phyloP scores from a whole-genome alignment of 23 tunicate genomes.

The Halocynthia aurantium region DNA sequence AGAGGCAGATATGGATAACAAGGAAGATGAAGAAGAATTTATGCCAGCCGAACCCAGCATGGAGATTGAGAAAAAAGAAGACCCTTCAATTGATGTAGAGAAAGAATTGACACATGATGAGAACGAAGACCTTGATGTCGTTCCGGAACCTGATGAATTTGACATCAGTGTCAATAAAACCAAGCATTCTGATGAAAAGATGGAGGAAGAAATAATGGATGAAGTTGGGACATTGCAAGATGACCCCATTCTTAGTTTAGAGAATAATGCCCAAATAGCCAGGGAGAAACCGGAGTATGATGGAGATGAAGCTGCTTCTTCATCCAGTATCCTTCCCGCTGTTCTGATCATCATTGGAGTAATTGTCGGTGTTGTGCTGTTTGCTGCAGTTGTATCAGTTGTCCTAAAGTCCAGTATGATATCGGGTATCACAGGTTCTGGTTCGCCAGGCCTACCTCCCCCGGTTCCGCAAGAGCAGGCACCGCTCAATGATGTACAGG shows the following conservation, averaged over 20 bases:
- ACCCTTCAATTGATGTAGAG: slow-evolving; percentile 13
- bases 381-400: slow-evolving; percentile 68
- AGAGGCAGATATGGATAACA: not conserved
- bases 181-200: not conserved
- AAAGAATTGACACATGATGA: not conserved
- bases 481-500: slow-evolving; percentile 72
- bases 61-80: slow-evolving; percentile 2
- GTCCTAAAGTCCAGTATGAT: slow-evolving; percentile 31
- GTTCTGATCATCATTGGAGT: slow-evolving; percentile 59
- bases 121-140: not conserved
- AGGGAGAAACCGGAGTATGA: not conserved
- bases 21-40: not conserved
- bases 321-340: slow-evolving; percentile 15
- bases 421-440: not conserved
- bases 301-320: slow-evolving; percentile 1
- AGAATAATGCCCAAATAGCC: not conserved
- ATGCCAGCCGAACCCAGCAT: slow-evolving; percentile 3
- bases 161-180: not conserved
- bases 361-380: slow-evolving; percentile 57
- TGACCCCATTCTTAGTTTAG: not conserved
- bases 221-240: not conserved
- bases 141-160: not conserved
- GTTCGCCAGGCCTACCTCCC: slow-evolving; percentile 16
- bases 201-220: not conserved
- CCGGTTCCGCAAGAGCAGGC: slow-evolving; percentile 50